phyloP scores from a whole-genome alignment of 2,113 vertebrate species.

The Cairina moschata region DNA sequence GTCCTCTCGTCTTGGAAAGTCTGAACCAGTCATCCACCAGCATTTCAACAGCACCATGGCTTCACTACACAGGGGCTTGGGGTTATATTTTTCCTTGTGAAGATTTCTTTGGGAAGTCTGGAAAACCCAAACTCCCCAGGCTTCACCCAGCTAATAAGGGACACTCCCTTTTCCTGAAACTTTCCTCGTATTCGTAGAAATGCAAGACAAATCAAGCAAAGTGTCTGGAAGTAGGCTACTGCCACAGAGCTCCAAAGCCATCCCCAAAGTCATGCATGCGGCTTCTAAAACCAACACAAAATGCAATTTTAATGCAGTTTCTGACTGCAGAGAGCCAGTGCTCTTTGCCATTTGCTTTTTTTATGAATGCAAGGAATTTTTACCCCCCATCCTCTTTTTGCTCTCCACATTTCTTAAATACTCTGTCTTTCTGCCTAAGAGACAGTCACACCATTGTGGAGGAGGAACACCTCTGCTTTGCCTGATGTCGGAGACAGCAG shows the following conservation, averaged over 20 bases:
- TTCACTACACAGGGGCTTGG: neutral
- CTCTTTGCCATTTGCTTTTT: neutral
- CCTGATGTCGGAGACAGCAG: neutral
- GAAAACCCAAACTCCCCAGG: neutral
- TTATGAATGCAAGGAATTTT: neutral
- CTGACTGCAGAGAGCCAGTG: neutral
- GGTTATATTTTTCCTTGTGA: conserved; percentile 9
- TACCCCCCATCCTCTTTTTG: neutral
- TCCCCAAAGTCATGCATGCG: neutral
- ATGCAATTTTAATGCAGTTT: neutral
- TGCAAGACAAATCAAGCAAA: neutral
- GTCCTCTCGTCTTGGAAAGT: conserved; percentile 69
- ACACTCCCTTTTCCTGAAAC: neutral
- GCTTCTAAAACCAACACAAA: neutral
- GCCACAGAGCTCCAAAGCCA: neutral
- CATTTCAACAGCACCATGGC: conserved; percentile 14
- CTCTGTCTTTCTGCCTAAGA: neutral
- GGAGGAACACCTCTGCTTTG: neutral
- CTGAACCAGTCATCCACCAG: conserved; percentile 26
- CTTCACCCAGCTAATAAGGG: neutral
- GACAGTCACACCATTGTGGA: neutral
- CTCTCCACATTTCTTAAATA: neutral
- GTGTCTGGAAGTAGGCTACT: neutral
- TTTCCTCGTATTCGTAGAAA: neutral
- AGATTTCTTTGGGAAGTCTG: conserved; percentile 28